Evolutionary conservation across 2,888 invertebrate species (phyloP).

Genomic region (Pterostichus niger): DNA sequence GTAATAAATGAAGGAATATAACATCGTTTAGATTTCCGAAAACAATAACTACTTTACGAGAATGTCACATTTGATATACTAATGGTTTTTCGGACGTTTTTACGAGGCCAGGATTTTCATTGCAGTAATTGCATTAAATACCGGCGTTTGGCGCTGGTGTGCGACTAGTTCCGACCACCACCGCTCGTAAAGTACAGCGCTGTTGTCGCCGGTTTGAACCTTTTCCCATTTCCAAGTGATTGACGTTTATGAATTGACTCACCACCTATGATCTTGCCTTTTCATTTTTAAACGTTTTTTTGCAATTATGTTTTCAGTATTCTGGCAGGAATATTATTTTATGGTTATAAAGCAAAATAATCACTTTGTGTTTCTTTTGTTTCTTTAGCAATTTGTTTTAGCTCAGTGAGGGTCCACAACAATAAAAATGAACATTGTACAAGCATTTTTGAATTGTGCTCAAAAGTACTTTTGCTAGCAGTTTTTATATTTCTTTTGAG

Average conservation of each 20-base stretch:
- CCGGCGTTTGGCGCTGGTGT: conserved; percentile 8
- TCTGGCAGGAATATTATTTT: conserved; percentile 11
- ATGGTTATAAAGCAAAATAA: conserved; percentile 12
- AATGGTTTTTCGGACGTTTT: conserved; percentile 55
- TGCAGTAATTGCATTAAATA: conserved; percentile 56
- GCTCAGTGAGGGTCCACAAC: too few relatives aligned
- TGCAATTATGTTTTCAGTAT: conserved; percentile 1
- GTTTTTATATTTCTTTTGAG: too few relatives aligned
- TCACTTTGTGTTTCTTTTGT: conserved; percentile 20
- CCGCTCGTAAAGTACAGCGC: conserved; percentile 31
- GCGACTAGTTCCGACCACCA: background rate
- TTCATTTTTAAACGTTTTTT: background rate
- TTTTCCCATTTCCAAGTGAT: conserved; percentile 34
- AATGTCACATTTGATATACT: conserved; percentile 48
- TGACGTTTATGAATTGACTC: conserved; percentile 53
- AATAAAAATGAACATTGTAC: too few relatives aligned
- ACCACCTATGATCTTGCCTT: conserved; percentile 36
- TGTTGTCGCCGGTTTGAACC: conserved; percentile 14
- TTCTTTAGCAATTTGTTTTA: background rate
- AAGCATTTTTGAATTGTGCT: too few relatives aligned
- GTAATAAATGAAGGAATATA: conserved; percentile 8
- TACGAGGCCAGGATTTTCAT: conserved; percentile 50
- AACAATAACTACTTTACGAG: conserved; percentile 53
- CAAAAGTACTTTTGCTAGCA: too few relatives aligned
- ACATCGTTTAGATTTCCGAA: conserved; percentile 27